A percentile compares a stretch with the other conserved stretches of the same genome.
phyloP scores from a whole-genome alignment of 2,888 invertebrate species.

The Nasonia oneida region DNA sequence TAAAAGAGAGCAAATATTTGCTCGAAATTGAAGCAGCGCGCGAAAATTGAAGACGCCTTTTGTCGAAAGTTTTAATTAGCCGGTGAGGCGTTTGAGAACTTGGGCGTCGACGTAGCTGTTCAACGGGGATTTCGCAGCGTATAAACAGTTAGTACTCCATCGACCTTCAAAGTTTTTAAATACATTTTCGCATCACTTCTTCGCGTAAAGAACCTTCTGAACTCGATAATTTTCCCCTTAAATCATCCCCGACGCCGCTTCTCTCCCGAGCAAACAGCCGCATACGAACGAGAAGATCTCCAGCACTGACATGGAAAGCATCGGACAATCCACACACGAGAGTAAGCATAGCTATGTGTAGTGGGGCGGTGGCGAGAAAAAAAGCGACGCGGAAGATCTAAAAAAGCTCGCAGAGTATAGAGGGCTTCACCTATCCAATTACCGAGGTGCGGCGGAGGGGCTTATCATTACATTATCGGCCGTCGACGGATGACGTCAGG shows the following conservation, averaged over 20 bases:
- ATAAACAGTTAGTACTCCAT: not conserved
- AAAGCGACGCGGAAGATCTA: conserved; percentile 1
- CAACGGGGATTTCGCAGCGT: too few relatives aligned
- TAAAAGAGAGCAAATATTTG: not conserved
- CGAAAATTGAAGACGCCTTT: not conserved
- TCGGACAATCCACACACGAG: not conserved
- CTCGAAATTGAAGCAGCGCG: too few relatives aligned
- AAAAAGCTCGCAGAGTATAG: conserved; percentile 63
- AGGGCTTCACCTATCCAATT: conserved; percentile 77
- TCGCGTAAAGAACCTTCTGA: not conserved
- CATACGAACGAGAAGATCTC: not conserved
- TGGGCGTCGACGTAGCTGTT: not conserved
- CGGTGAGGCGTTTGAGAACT: not conserved
- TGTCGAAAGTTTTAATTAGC: conserved; percentile 27
- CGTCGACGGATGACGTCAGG: conserved; percentile 42
- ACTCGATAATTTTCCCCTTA: too few relatives aligned
- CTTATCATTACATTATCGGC: conserved; percentile 68
- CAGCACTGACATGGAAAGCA: not conserved
- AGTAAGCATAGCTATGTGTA: not conserved
- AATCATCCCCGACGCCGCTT: not conserved
- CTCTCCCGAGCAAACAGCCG: not conserved
- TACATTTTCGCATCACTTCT: not conserved
- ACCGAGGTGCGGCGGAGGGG: conserved; percentile 63
- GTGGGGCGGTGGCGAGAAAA: not conserved
- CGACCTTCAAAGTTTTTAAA: too few relatives aligned